Conservation (phyloP, 1,140 invertebrate genomes). For the Cepaea nemoralis region DNA sequence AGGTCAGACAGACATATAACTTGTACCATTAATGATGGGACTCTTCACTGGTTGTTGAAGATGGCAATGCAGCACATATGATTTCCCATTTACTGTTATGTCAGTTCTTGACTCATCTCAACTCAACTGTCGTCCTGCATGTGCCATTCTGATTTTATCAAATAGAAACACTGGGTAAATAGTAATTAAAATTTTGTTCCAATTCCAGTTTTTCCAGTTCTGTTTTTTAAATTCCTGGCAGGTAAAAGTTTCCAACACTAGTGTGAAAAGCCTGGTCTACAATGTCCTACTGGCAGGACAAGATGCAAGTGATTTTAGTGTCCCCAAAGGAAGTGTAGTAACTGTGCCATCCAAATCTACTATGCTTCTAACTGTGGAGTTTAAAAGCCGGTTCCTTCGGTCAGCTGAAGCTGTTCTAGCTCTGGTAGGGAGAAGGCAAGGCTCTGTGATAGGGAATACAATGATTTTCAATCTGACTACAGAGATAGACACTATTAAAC, state of each 20-base stretch:
- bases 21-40: no score
- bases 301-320: conserved; percentile 66
- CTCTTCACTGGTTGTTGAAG: no score
- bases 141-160: no score
- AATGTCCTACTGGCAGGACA: conserved; percentile 67
- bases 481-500: conserved; percentile 67
- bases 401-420: conserved; percentile 69
- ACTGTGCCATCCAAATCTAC: conserved; percentile 63
- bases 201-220: no score
- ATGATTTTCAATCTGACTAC: conserved; percentile 68
- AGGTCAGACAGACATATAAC: no score
- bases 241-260: conserved; percentile 70
- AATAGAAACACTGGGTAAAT: no score
- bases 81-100: no score
- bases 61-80: no score
- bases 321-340: conserved; percentile 66
- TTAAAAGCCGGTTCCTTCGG: conserved; percentile 67
- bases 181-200: no score
- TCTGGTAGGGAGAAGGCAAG: conserved; percentile 65
- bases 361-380: conserved; percentile 67
- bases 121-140: no score
- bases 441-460: conserved; percentile 64
- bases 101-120: no score
- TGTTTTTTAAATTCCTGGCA: conserved; percentile 36
- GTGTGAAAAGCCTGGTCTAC: conserved; percentile 67